Conservation (phyloP, 2,797 vertebrate species). For the Dicrostonyx torquatus region DNA sequence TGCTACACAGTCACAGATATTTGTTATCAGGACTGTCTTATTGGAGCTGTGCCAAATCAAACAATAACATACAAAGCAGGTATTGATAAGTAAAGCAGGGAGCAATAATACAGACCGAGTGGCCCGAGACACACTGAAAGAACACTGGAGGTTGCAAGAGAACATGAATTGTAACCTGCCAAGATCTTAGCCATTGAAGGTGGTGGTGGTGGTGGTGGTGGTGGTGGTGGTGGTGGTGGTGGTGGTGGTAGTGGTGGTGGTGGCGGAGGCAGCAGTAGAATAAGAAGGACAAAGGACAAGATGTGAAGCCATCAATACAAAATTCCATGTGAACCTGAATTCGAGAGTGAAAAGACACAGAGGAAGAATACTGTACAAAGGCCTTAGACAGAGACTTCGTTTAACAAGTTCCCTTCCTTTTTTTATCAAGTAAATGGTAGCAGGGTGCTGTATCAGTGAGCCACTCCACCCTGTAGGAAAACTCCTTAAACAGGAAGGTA, state of each 20-base stretch:
- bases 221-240: too few species aligned
- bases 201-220: not conserved
- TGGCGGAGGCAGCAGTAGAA: accelerated
- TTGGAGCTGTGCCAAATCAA: not conserved
- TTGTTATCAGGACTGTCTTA: not conserved
- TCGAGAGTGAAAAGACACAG: not conserved
- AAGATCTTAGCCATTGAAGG: not conserved
- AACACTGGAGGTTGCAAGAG: not conserved
- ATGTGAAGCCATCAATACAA: not conserved
- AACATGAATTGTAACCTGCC: not conserved
- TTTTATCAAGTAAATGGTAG: not conserved
- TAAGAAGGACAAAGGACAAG: not conserved
- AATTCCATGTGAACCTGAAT: not conserved
- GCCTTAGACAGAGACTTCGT: not conserved
- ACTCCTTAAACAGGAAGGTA: not conserved
- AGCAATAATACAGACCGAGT: not conserved
- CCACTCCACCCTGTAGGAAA: not conserved
- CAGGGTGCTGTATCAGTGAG: not conserved
- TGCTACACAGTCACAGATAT: not conserved
- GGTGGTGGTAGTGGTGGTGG: too few species aligned
- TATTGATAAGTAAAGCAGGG: not conserved
- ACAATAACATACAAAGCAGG: not conserved
- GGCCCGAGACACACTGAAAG: not conserved
- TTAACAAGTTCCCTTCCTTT: not conserved
- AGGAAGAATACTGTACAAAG: not conserved